Conservation (phyloP, 2,113 vertebrate species). For the Oxyura jamaicensis region DNA sequence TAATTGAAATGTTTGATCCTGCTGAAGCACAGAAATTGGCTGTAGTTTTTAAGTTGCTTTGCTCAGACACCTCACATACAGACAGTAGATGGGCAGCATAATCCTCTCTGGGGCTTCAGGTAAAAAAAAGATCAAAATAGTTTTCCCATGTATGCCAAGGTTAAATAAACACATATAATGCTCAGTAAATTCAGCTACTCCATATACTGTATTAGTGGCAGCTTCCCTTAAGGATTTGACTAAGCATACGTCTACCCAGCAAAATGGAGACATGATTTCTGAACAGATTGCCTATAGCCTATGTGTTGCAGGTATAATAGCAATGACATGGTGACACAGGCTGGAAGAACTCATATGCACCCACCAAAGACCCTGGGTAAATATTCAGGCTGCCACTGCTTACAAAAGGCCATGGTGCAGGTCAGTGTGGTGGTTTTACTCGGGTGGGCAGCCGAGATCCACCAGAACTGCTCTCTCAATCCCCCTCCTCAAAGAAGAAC, state of each 20-base stretch:
- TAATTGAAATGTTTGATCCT: constrained; percentile 67
- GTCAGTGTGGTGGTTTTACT: background rate
- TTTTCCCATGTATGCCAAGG: constrained; percentile 33
- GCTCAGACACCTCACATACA: constrained; percentile 5
- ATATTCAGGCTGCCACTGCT: background rate
- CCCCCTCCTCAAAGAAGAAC: no score
- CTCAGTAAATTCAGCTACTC: background rate
- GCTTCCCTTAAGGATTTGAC: constrained; percentile 51
- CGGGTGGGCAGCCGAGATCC: no score
- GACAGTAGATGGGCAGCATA: background rate
- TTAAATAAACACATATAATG: constrained; percentile 44
- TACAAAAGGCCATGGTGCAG: background rate
- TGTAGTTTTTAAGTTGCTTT: constrained; percentile 44
- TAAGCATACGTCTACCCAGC: background rate
- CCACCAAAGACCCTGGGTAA: background rate
- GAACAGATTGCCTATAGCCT: background rate
- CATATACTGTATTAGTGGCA: background rate
- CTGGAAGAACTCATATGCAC: background rate
- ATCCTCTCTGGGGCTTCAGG: constrained; percentile 4
- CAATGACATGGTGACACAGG: background rate
- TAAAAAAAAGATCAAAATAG: constrained; percentile 32
- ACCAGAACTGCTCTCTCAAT: no score
- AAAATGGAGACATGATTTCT: background rate
- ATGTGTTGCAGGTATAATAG: background rate
- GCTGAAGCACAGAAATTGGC: constrained; percentile 35